phyloP scores from a whole-genome alignment of 1,140 invertebrate genomes.

The Magallana angulata region DNA sequence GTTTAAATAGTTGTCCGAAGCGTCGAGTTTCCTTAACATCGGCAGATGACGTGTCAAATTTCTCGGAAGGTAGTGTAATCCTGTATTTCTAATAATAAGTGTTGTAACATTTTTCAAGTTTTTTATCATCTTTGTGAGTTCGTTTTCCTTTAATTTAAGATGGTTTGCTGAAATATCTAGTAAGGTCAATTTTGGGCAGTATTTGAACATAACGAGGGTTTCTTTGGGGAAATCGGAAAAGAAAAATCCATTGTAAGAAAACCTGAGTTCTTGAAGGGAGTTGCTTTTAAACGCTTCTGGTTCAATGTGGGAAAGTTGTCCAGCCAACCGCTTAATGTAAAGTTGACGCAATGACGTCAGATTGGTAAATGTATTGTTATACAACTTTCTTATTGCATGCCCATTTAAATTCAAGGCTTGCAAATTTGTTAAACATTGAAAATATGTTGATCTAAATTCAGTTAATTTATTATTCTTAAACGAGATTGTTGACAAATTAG shows the following conservation, averaged over 20 bases:
- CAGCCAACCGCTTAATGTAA: neutral
- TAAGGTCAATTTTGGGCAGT: neutral
- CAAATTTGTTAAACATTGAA: conserved; percentile 3
- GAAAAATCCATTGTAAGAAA: neutral
- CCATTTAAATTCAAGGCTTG: neutral
- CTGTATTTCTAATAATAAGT: neutral
- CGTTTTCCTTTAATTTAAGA: neutral
- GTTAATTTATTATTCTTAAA: conserved; percentile 17
- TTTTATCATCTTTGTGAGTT: conserved; percentile 25
- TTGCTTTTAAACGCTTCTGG: conserved; percentile 32
- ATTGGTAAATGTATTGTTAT: conserved; percentile 13
- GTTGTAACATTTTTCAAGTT: conserved; percentile 27
- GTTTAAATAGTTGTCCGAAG: conserved; percentile 31
- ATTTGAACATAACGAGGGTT: conserved; percentile 2
- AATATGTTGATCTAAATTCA: neutral
- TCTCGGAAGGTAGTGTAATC: neutral
- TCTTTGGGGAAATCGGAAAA: neutral
- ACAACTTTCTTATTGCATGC: neutral
- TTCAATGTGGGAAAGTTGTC: conserved; percentile 20
- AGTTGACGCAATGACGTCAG: neutral
- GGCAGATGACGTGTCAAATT: neutral
- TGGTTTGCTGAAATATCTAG: conserved; percentile 34
- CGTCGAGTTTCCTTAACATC: neutral
- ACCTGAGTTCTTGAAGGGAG: neutral
- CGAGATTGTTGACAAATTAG: neutral